A percentile compares a stretch with the other conserved stretches of the same genome.
Evolutionary conservation across 2,888 invertebrate genomes (phyloP).

Genomic region (Drosophila mimica): DNA sequence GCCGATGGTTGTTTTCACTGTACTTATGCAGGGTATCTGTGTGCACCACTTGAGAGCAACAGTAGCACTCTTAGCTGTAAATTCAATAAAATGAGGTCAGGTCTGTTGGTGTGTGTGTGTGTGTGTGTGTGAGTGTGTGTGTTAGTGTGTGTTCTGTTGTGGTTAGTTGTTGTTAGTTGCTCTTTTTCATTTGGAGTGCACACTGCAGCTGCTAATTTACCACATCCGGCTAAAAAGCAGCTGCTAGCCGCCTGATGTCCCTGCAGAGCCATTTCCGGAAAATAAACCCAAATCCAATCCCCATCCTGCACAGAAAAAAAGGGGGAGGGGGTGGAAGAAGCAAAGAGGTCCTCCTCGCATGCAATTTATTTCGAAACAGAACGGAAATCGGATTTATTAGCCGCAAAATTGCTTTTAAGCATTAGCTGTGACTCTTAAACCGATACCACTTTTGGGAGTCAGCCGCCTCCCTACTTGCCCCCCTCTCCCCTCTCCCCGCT

Average conservation of each 20-base stretch:
- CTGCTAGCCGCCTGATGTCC: slow-evolving; percentile 37
- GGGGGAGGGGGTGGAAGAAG: not conserved
- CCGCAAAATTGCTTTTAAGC: slow-evolving; percentile 84
- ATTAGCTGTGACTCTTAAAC: slow-evolving; percentile 64
- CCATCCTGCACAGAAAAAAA: not conserved
- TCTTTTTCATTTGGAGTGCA: slow-evolving; percentile 45
- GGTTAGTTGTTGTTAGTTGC: slow-evolving; percentile 3
- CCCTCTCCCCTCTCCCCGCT: not conserved
- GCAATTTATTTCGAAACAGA: slow-evolving; percentile 82
- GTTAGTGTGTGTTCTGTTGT: slow-evolving; percentile 5
- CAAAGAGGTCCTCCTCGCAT: slow-evolving; percentile 20
- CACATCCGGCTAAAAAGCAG: slow-evolving; percentile 68
- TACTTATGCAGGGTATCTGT: slow-evolving; percentile 24
- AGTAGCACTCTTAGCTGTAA: slow-evolving; percentile 6
- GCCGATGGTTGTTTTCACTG: not conserved
- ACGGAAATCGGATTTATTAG: slow-evolving; percentile 84
- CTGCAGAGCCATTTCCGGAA: slow-evolving; percentile 67
- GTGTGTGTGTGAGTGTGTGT: not conserved
- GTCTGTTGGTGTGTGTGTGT: slow-evolving; percentile 30
- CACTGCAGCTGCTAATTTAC: slow-evolving; percentile 69
- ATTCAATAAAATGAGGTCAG: slow-evolving; percentile 59
- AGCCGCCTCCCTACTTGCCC: not conserved
- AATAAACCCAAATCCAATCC: slow-evolving; percentile 20
- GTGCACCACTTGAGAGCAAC: slow-evolving; percentile 5
- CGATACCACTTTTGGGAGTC: slow-evolving; percentile 3